A percentile compares a stretch with the other conserved stretches of the same genome.
Conservation (phyloP, 2,113 vertebrate species). For the Regulus satrapa region DNA sequence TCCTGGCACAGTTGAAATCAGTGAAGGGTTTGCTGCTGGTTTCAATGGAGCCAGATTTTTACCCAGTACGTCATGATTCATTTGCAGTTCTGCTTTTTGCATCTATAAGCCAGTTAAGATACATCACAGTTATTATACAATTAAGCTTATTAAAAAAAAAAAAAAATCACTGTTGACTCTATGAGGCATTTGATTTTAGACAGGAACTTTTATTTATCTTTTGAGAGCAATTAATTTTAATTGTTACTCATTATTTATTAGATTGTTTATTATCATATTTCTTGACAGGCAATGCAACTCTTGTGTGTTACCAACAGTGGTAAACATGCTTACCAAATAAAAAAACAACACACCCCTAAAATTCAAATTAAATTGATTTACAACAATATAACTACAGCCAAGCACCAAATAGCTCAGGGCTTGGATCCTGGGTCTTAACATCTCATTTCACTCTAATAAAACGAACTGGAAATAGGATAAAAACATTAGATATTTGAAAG, state of each 20-base stretch:
- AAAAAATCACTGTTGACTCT: slow-evolving; percentile 55
- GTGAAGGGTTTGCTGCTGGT: neutral
- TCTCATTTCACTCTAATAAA: slow-evolving; percentile 32
- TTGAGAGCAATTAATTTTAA: slow-evolving; percentile 22
- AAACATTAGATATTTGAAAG: slow-evolving; percentile 69
- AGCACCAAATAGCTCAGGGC: slow-evolving; percentile 23
- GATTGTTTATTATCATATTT: slow-evolving; percentile 35
- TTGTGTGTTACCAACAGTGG: neutral
- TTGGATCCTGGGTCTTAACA: slow-evolving; percentile 23
- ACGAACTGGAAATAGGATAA: slow-evolving; percentile 64
- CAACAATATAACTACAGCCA: slow-evolving; percentile 9
- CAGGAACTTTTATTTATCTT: slow-evolving; percentile 50
- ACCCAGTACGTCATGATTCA: slow-evolving; percentile 35
- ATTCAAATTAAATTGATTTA: slow-evolving; percentile 26
- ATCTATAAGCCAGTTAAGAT: slow-evolving; percentile 67
- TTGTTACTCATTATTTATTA: slow-evolving; percentile 1
- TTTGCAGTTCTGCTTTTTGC: slow-evolving; percentile 58
- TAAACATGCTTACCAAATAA: slow-evolving; percentile 49
- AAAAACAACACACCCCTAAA: neutral
- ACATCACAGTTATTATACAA: slow-evolving; percentile 59
- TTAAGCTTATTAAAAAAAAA: slow-evolving; percentile 41
- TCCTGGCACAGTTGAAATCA: neutral
- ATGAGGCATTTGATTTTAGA: slow-evolving; percentile 60
- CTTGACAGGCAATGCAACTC: slow-evolving; percentile 48
- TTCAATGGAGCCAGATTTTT: neutral